Conservation (phyloP, 1,140 invertebrate species). For the Drosophila mayri region DNA sequence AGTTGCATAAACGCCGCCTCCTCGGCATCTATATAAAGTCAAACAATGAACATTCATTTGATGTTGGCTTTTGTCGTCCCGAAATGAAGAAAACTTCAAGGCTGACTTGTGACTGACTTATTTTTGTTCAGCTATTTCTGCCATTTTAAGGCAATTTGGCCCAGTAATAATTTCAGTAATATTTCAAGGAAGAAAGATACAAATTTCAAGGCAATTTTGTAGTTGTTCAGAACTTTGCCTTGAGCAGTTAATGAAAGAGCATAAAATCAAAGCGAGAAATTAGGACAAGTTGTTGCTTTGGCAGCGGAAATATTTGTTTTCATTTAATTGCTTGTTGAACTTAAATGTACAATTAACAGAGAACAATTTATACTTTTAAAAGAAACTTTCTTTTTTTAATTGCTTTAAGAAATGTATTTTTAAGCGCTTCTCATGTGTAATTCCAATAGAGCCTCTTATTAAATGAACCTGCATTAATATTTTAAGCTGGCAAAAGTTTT, state of each 20-base stretch:
- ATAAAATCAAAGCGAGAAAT: slow-evolving; percentile 24
- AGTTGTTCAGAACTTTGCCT: slow-evolving; percentile 3
- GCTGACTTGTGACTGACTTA: neutral
- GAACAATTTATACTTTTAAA: neutral
- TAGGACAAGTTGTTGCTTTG: slow-evolving; percentile 4
- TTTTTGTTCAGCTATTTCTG: slow-evolving; percentile 6
- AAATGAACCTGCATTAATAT: slow-evolving; percentile 35
- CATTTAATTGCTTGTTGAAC: slow-evolving; percentile 11
- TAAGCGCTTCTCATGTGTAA: neutral
- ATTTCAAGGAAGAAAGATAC: slow-evolving; percentile 14
- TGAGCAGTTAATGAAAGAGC: slow-evolving; percentile 26
- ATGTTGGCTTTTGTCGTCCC: slow-evolving; percentile 33
- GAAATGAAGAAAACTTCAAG: slow-evolving; percentile 7
- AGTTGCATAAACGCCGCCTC: slow-evolving; percentile 43
- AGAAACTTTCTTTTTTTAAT: neutral
- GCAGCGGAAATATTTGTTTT: neutral
- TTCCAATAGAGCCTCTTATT: slow-evolving; percentile 9
- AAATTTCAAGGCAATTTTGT: slow-evolving; percentile 12
- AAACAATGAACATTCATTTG: slow-evolving; percentile 56
- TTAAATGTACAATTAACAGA: neutral
- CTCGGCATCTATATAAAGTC: slow-evolving; percentile 27
- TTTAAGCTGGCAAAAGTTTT: slow-evolving; percentile 28
- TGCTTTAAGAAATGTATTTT: too few relatives aligned
- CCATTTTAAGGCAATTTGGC: slow-evolving; percentile 33
- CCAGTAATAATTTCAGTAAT: slow-evolving; percentile 27